phyloP scores from a whole-genome alignment of 2,113 vertebrate species.

The Hepsetus odoe region DNA sequence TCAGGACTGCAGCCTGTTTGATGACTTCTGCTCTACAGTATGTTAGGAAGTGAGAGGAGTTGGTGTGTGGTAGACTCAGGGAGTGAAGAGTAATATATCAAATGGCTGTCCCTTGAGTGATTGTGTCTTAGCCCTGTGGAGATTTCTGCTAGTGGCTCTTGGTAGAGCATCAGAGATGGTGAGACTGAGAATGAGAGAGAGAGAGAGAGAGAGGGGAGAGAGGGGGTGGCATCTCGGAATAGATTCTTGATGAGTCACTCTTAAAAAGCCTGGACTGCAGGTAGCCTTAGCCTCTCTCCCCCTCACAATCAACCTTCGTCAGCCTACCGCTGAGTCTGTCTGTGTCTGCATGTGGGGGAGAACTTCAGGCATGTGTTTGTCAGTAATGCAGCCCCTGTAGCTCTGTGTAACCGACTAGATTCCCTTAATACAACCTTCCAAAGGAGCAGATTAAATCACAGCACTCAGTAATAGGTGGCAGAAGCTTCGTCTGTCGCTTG shows the following conservation, averaged over 20 bases:
- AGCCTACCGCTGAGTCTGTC: conserved; percentile 42
- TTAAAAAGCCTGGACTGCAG: conserved; percentile 51
- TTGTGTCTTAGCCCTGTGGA: conserved; percentile 13
- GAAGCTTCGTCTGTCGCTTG: neutral
- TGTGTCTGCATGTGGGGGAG: conserved; percentile 36
- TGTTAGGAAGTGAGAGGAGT: neutral
- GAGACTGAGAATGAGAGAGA: neutral
- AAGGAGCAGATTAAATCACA: conserved; percentile 23
- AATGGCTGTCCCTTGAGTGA: neutral
- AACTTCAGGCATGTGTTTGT: conserved; percentile 46
- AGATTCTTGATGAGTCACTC: conserved; percentile 56
- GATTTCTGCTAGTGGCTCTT: conserved; percentile 11
- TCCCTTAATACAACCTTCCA: conserved; percentile 26
- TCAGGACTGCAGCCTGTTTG: neutral
- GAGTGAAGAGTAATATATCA: neutral
- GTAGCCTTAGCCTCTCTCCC: conserved; percentile 47
- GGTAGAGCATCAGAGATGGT: neutral
- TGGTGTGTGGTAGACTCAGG: neutral
- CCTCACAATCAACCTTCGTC: conserved; percentile 48
- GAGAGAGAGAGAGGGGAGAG: conserved; percentile 15
- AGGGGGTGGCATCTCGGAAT: conserved; percentile 47
- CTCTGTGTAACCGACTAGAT: conserved; percentile 28
- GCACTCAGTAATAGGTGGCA: conserved; percentile 3
- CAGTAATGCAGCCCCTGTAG: conserved; percentile 31
- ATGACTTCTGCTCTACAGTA: neutral